Conservation (phyloP, 1,140 invertebrate species). For the Drosophila repletoides region DNA sequence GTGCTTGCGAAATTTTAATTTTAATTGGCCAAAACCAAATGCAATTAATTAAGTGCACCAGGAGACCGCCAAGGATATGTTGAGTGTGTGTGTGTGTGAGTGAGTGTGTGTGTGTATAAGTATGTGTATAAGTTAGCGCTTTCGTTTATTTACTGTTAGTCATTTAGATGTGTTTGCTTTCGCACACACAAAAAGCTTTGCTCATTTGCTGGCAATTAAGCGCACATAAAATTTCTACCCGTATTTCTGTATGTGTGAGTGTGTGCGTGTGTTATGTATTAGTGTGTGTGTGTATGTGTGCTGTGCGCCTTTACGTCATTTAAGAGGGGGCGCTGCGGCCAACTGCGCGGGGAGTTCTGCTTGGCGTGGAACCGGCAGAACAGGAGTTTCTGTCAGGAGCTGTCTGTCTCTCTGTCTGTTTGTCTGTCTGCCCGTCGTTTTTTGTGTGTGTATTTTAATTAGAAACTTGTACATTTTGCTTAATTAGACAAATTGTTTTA, state of each 20-base stretch:
- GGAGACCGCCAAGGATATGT: slow-evolving; percentile 37
- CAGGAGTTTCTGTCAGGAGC: not conserved
- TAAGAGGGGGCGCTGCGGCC: slow-evolving; percentile 48
- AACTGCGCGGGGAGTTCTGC: not conserved
- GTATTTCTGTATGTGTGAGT: slow-evolving; percentile 16
- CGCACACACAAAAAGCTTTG: slow-evolving; percentile 44
- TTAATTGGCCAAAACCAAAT: slow-evolving; percentile 36
- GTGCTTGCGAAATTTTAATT: slow-evolving; percentile 53
- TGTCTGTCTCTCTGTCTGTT: slow-evolving; percentile 17
- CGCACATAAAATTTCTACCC: slow-evolving; percentile 46
- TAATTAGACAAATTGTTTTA: slow-evolving; percentile 80
- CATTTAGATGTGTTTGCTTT: slow-evolving; percentile 60
- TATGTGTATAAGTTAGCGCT: slow-evolving; percentile 21
- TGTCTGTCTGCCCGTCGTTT: slow-evolving; percentile 11
- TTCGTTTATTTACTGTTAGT: slow-evolving; percentile 71
- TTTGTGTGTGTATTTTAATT: slow-evolving; percentile 67
- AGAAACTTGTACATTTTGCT: slow-evolving; percentile 77
- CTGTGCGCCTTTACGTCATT: slow-evolving; percentile 37
- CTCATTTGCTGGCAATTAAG: slow-evolving; percentile 78
- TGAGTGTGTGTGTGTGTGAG: not conserved
- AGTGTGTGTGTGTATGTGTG: slow-evolving; percentile 11
- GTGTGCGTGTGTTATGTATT: slow-evolving; percentile 6
- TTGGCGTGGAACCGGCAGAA: slow-evolving; percentile 13
- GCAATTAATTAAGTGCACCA: slow-evolving; percentile 68
- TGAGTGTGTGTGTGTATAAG: not conserved